Conservation (phyloP, 1,140 invertebrate species). For the Pseudomyrmex cubaensis region DNA sequence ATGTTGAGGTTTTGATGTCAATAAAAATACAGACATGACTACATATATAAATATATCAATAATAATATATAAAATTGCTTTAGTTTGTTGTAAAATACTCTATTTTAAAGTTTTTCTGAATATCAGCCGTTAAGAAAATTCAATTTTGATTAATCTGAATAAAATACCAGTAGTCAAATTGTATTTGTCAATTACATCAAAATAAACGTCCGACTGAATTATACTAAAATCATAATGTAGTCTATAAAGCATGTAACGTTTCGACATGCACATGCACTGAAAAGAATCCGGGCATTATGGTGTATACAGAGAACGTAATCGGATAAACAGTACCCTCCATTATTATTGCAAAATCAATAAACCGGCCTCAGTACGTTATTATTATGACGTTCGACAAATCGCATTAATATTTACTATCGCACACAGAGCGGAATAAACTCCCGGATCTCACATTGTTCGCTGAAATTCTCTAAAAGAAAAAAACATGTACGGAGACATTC, state of each 20-base stretch:
- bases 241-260: constrained; percentile 11
- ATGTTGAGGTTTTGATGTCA: too few species aligned
- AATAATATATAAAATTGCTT: too few species aligned
- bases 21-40: too few species aligned
- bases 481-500: not conserved
- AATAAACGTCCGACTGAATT: constrained; percentile 42
- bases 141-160: constrained; percentile 3
- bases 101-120: too few species aligned
- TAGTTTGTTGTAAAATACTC: too few species aligned
- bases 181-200: constrained; percentile 18
- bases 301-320: constrained; percentile 40
- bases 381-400: constrained; percentile 55
- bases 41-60: too few species aligned
- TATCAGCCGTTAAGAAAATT: constrained; percentile 5
- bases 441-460: constrained; percentile 22
- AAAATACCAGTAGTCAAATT: not conserved
- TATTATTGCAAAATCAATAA: constrained; percentile 59
- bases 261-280: not conserved
- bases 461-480: not conserved
- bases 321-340: constrained; percentile 53
- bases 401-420: constrained; percentile 37
- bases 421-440: constrained; percentile 5
- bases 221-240: constrained; percentile 40
- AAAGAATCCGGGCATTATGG: constrained; percentile 38
- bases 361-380: constrained; percentile 38